Evolutionary conservation across 2,113 vertebrate genomes (phyloP), one percentile per base, ranked within the genome.

Genomic region (Anas platyrhynchos): DNA sequence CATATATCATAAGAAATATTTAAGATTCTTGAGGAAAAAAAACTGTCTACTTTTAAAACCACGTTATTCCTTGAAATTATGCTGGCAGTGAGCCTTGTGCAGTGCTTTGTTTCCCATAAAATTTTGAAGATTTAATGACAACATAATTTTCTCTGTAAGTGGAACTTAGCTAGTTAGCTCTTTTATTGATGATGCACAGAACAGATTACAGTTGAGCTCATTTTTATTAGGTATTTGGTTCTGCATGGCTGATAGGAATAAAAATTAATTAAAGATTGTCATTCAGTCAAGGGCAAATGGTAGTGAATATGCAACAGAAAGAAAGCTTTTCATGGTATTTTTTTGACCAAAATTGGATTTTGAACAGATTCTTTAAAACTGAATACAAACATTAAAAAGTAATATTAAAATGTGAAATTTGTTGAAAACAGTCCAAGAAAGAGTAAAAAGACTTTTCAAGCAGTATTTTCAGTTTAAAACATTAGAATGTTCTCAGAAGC

Each of bases 151-250:
- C 65, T 84, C 29, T 36, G 7, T 32, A 82, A 63, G 32, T 87
- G 54, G 69, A 94, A 66, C 10, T 86, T 56, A 52, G 12, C 32
- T 83, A 36, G 32, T 76, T 89, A 69, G 43, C 18, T 67, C 20
- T 91, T 75, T 52, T 91, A 78, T 84, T 92, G 86, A 68, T 83
- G 68, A 63, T 89, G 48, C 61, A 76, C 32, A 93, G 41, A 91
- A 5, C 55, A 86, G 56, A 84, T 71, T 65, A 75, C 20, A 34
- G 32, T 43, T 74, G 63, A 83, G 66, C 56, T 79, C 8, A 61
- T 92, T 92, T 86, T 46, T 91, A 66, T 77, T 83, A 71, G 20
- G 48, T 86, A 26, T 78, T 93, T 97, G 61, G 46, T 74, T 95
- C 73, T 84, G 61, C 76, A 72, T 74, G 69, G 50, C 61, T 97